Percentiles rank a stretch among this genome's conserved stretches.
phyloP scores from a whole-genome alignment of 2,888 invertebrate genomes.

The Hypolimnas misippus region DNA sequence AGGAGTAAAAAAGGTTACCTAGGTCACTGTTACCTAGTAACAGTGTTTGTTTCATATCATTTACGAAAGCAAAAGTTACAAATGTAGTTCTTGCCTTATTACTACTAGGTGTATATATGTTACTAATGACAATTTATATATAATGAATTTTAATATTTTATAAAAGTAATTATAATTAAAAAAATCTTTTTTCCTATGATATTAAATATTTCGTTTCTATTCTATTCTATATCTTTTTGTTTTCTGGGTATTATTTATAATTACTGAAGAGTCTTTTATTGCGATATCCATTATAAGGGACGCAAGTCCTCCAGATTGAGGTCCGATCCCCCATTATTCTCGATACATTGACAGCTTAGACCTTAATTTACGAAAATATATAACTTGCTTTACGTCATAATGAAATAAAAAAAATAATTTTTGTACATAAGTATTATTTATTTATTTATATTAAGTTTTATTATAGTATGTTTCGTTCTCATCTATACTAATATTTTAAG shows the following conservation, averaged over 20 bases:
- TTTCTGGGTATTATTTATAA: constrained; percentile 15
- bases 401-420: neutral
- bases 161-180: too few species aligned
- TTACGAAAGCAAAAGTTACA: too few species aligned
- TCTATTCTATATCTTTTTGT: neutral
- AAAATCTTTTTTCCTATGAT: neutral
- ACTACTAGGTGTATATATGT: too few species aligned
- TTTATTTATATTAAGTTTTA: too few species aligned
- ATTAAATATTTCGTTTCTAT: neutral
- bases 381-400: neutral
- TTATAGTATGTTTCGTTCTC: too few species aligned
- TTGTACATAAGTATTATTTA: too few species aligned
- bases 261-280: constrained; percentile 12
- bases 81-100: too few species aligned
- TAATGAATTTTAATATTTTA: neutral
- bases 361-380: constrained; percentile 8
- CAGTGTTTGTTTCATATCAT: too few species aligned
- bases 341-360: constrained; percentile 19
- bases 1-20: too few species aligned
- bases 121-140: neutral
- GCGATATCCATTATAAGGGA: constrained; percentile 15
- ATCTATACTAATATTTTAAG: too few species aligned
- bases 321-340: constrained; percentile 12
- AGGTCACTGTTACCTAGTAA: too few species aligned
- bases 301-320: constrained; percentile 8